Conservation (phyloP, 92 coral and sea anemone genomes). For the Zoanthus gigantus region DNA sequence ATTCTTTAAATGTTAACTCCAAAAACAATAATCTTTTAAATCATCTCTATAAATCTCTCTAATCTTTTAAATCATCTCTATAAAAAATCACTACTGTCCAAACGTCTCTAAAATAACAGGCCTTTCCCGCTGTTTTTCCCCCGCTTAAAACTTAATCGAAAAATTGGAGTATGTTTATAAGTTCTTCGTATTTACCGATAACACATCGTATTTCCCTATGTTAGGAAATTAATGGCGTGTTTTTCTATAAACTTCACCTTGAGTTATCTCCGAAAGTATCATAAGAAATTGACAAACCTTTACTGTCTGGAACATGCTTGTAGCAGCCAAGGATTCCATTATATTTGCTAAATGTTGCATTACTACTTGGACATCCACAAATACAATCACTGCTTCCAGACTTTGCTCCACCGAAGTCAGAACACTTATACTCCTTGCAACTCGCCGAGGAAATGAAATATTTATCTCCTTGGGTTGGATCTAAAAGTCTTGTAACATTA, state of each 20-base stretch:
- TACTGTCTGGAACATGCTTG: background rate
- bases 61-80: no score
- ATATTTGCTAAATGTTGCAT: constrained; percentile 3
- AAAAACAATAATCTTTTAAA: no score
- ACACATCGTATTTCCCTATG: no score
- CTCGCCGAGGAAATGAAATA: background rate
- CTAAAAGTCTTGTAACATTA: background rate
- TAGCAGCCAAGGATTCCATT: background rate
- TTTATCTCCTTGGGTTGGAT: background rate
- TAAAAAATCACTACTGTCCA: no score
- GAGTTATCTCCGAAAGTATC: background rate
- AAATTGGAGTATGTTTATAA: no score
- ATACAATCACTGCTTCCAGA: background rate
- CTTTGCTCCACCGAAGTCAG: background rate
- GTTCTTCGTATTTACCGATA: no score
- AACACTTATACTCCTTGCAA: constrained; percentile 7
- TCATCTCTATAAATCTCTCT: no score
- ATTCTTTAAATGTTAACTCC: no score
- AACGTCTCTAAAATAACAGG: no score
- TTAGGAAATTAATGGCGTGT: no score
- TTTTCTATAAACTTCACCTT: background rate
- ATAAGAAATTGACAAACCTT: background rate
- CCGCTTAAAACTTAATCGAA: no score
- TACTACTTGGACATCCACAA: background rate
- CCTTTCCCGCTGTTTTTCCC: no score